A percentile compares a stretch with the other conserved stretches of the same genome.
Evolutionary conservation across 2,113 vertebrate genomes (phyloP).

Genomic region (Lontra canadensis): DNA sequence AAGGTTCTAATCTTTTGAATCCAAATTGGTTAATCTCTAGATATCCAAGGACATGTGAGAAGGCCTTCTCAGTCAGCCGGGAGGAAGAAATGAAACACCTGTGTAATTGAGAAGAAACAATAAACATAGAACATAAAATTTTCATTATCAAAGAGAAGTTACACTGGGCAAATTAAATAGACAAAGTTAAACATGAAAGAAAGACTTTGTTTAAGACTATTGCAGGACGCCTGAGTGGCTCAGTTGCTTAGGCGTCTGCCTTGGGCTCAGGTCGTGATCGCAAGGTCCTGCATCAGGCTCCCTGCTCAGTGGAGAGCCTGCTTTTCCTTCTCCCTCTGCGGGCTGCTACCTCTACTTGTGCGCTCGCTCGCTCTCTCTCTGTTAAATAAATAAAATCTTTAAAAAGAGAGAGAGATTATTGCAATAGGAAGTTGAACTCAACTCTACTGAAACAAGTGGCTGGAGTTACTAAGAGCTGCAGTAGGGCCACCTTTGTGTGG

Average conservation of each 20-base stretch:
- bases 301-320: no score
- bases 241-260: not conserved
- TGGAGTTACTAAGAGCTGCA: not conserved
- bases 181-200: not conserved
- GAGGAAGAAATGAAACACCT: not conserved
- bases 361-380: no score
- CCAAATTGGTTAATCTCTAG: not conserved
- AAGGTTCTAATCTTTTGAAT: not conserved
- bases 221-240: not conserved
- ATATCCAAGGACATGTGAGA: not conserved
- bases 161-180: not conserved
- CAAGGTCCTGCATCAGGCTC: no score
- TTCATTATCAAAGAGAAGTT: constrained; percentile 23
- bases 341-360: no score
- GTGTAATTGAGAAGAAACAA: constrained; percentile 15
- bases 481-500: not conserved
- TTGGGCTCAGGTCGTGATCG: not conserved
- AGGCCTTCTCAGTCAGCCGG: not conserved
- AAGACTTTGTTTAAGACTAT: not conserved
- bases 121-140: not conserved
- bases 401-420: not conserved
- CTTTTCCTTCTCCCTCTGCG: no score
- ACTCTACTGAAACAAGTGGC: not conserved
- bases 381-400: not conserved
- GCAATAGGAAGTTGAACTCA: constrained; percentile 8